Conservation (phyloP, 2,113 vertebrate genomes). For the Tinamus guttatus region DNA sequence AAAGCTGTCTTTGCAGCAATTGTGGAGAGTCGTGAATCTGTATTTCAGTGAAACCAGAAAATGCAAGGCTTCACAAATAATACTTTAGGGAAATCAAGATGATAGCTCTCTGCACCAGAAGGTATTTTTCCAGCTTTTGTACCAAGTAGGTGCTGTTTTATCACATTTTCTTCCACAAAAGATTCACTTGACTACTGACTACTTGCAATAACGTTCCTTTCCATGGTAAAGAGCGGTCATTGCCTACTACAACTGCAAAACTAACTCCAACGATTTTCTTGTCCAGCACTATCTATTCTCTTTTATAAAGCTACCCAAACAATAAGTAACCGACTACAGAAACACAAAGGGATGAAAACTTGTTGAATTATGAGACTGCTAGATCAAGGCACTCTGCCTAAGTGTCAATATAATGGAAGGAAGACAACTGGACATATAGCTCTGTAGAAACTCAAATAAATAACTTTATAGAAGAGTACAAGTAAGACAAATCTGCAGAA, state of each 20-base stretch:
- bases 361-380: not conserved
- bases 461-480: constrained; percentile 14
- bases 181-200: not conserved
- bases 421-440: not conserved
- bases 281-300: not conserved
- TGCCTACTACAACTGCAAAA: not conserved
- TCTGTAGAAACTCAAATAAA: not conserved
- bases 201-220: not conserved
- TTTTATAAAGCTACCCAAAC: not conserved
- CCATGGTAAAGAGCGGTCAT: not conserved
- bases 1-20: not conserved
- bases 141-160: not conserved
- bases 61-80: not conserved
- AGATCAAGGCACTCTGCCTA: not conserved
- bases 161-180: not conserved
- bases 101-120: not conserved
- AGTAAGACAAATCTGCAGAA: not conserved
- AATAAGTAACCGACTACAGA: not conserved
- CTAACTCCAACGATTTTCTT: not conserved
- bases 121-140: not conserved
- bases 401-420: not conserved
- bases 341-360: not conserved
- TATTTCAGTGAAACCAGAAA: not conserved
- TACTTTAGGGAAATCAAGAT: not conserved
- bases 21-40: accelerated